A percentile compares a stretch with the other conserved stretches of the same genome.
These are phyloP conservation scores for Menidia menidia DNA, from an alignment of 2,797 vertebrate species.

Conservation along the genomic window DNA sequence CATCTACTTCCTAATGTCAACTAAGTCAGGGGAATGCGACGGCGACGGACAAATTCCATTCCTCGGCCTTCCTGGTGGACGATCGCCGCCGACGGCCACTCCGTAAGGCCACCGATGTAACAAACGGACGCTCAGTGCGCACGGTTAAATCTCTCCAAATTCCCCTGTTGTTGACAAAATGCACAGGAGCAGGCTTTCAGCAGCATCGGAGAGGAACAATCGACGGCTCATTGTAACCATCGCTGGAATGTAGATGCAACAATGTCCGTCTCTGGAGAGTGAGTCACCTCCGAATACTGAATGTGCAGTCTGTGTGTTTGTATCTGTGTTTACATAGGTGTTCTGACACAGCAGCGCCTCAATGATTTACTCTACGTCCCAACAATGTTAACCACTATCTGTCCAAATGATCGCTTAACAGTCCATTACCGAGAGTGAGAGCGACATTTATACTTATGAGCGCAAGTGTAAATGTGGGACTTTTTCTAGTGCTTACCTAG, in stretches of 20 bases:
- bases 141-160: slow-evolving; percentile 47
- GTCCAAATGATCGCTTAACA: background rate
- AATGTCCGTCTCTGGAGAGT: slow-evolving; percentile 74
- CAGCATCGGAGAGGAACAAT: slow-evolving; percentile 70
- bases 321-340: slow-evolving; percentile 32
- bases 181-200: slow-evolving; percentile 71
- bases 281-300: slow-evolving; percentile 75
- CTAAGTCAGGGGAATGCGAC: slow-evolving; percentile 36
- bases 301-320: slow-evolving; percentile 26
- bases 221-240: slow-evolving; percentile 66
- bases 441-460: no score
- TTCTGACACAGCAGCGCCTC: slow-evolving; percentile 41
- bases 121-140: slow-evolving; percentile 25
- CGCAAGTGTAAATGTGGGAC: background rate
- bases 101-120: slow-evolving; percentile 29
- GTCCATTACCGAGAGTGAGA: background rate
- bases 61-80: slow-evolving; percentile 54
- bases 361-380: slow-evolving; percentile 27
- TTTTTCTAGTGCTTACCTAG: slow-evolving; percentile 83
- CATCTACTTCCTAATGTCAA: slow-evolving; percentile 66
- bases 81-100: slow-evolving; percentile 31
- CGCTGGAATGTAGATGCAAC: slow-evolving; percentile 77
- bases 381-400: background rate
- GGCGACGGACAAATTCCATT: slow-evolving; percentile 57
- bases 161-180: slow-evolving; percentile 53